A percentile compares a stretch with the other conserved stretches of the same genome.
phyloP scores from a whole-genome alignment of 2,797 vertebrate species.

The Cryptoprocta ferox region DNA sequence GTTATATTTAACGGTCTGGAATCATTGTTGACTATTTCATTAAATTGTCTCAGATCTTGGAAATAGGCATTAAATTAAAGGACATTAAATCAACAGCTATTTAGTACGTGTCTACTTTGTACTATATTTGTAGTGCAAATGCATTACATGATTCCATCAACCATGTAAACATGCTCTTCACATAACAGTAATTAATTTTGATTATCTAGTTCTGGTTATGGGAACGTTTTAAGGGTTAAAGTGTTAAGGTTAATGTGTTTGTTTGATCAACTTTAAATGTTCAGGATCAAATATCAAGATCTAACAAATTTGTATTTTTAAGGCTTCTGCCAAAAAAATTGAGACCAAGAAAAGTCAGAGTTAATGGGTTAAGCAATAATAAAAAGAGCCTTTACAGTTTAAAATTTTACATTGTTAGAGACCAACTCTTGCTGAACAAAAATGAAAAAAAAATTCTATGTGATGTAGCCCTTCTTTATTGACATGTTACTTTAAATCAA shows the following conservation, averaged over 20 bases:
- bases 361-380: not conserved
- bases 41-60: constrained; percentile 7
- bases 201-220: not conserved
- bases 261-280: constrained; percentile 22
- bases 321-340: not conserved
- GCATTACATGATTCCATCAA: not conserved
- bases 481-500: not conserved
- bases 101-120: not conserved
- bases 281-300: constrained; percentile 23
- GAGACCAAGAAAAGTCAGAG: not conserved
- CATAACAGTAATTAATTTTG: not conserved
- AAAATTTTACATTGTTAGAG: not conserved
- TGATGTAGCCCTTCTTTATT: not conserved
- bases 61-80: not conserved
- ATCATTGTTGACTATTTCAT: constrained; percentile 39
- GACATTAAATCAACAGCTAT: not conserved
- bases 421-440: not conserved
- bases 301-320: not conserved
- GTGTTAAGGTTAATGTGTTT: not conserved
- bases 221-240: not conserved
- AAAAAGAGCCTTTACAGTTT: constrained; percentile 3
- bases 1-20: constrained; percentile 18
- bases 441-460: not conserved
- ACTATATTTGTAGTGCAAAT: not conserved
- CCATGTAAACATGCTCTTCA: not conserved